Conservation (phyloP, 2,888 invertebrate genomes). For the Dendrolimus houi region DNA sequence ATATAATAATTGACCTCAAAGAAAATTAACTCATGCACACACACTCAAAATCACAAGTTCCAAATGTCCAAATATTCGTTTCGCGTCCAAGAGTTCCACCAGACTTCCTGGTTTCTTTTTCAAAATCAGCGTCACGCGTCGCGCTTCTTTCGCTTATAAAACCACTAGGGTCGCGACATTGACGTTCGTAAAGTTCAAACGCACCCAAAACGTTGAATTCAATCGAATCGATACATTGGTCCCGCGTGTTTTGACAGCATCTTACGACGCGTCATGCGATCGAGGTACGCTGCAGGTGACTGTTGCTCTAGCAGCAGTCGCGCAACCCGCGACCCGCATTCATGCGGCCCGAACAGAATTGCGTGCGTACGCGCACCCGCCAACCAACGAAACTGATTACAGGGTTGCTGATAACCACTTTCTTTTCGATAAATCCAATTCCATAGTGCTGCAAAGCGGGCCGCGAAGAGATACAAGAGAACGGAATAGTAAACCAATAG, state of each 20-base stretch:
- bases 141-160: no score
- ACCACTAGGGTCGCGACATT: no score
- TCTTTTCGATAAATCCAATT: neutral
- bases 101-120: neutral
- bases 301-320: slow-evolving; percentile 23
- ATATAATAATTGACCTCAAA: slow-evolving; percentile 21
- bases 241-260: slow-evolving; percentile 24
- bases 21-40: slow-evolving; percentile 26
- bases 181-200: no score
- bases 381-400: neutral
- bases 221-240: slow-evolving; percentile 31
- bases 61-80: no score
- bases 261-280: slow-evolving; percentile 37
- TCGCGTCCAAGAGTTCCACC: slow-evolving; percentile 4
- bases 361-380: neutral
- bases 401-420: neutral
- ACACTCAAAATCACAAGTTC: slow-evolving; percentile 11
- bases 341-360: neutral
- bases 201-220: slow-evolving; percentile 16
- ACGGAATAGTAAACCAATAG: no score
- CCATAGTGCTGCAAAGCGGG: no score
- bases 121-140: no score
- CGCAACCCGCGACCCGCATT: slow-evolving; percentile 1
- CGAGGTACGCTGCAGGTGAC: slow-evolving; percentile 57
- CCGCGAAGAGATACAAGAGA: no score